Evolutionary conservation across 1,140 invertebrate species (phyloP).

Genomic region (Halesus radiatus): DNA sequence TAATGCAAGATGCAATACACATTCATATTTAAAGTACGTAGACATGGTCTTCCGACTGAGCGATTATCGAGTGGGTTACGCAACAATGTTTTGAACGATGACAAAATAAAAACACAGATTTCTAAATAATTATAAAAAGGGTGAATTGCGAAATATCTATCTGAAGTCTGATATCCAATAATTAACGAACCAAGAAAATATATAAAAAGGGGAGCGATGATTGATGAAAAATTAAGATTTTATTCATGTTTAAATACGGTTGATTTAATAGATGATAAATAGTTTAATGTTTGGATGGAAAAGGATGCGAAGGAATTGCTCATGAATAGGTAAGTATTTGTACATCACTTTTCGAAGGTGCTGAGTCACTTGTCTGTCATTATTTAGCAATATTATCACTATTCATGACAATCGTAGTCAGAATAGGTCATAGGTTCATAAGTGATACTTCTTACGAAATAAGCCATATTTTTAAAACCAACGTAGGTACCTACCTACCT

Average conservation of each 20-base stretch:
- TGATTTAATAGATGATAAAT: background rate
- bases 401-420: background rate
- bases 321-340: background rate
- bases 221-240: background rate
- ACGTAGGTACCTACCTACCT: too few species aligned
- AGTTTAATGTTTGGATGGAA: background rate
- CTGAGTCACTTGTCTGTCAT: background rate
- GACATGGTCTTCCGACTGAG: too few species aligned
- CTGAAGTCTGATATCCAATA: background rate
- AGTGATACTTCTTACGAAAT: too few species aligned
- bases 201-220: conserved; percentile 20
- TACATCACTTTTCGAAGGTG: background rate
- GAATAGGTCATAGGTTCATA: too few species aligned
- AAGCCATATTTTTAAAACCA: too few species aligned
- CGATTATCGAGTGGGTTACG: background rate
- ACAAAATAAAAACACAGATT: conserved; percentile 5
- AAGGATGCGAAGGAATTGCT: background rate
- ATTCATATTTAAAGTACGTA: too few species aligned
- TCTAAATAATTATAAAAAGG: background rate
- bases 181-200: conserved; percentile 25
- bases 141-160: conserved; percentile 2
- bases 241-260: conserved; percentile 4
- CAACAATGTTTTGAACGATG: background rate
- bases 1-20: too few species aligned
- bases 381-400: background rate